Base-by-base conservation (phyloP, 2,888 invertebrate genomes). In the Megamerina dolium region DNA sequence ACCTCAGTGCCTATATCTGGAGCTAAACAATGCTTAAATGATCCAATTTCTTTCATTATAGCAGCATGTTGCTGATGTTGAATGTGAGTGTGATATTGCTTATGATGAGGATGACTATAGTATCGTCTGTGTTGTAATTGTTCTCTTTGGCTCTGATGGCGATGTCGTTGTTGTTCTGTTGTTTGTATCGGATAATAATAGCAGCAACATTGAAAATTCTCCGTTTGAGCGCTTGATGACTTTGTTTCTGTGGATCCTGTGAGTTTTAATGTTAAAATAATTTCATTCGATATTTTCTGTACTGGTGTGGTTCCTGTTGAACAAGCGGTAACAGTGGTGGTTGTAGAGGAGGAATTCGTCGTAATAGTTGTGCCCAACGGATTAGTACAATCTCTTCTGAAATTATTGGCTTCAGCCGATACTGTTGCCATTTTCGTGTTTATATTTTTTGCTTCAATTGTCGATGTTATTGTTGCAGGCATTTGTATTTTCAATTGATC, bases 1-100 rank as follows among this genome's bases (percentile, higher is more conserved):
- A 78, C 78, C 74, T 79, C 79, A 53, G 79, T 75, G 59, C 77
- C 77, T 48, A 79, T 78, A 57, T 78, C 78, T 16, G 69, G 67
- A 14, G 75, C 66, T 43, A 77, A 66, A 53, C 75, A 77, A 52
- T 78, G 77, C 41, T 77, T 73, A 49, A 77, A 75, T 51, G 74
- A 69, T 53, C 74, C n/a, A n/a, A n/a, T n/a, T n/a, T n/a, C n/a
- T n/a, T n/a, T n/a, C n/a, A n/a, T n/a, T n/a, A n/a, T n/a, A n/a
- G n/a, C n/a, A n/a, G n/a, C n/a, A n/a, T n/a, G n/a, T n/a, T n/a
- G n/a, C n/a, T n/a, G n/a, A n/a, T n/a, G n/a, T n/a, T n/a, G n/a
- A n/a, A n/a, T n/a, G n/a, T n/a, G n/a, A n/a, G n/a, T 46, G 53
- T 52, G 47, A 38, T 70, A 49, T 66, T 71, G 62, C 46, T 64